Base-by-base conservation (phyloP, 2,113 vertebrate species). In the Chaenogobius annularis region DNA sequence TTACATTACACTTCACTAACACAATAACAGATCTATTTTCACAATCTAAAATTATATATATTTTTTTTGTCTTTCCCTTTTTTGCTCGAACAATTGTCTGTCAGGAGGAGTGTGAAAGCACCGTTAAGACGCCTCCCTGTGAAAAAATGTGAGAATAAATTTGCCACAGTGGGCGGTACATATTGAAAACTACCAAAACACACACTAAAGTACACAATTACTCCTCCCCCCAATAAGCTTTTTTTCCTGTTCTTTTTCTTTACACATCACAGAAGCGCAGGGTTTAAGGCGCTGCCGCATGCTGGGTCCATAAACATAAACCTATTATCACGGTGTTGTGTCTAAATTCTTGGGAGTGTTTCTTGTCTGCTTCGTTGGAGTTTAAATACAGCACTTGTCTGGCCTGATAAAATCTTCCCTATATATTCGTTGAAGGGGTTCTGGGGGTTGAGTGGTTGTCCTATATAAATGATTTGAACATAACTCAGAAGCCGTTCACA, bases 221-320 rank as follows among this genome's bases (percentile, higher is more conserved):
- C 11, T 72, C 44, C 46, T 58, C 48, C 79, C 70, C 56, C 47
- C 58, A 6, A 46, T 23, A 19, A 73, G 61, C 72, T 44, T 81
- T 86, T 77, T 70, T 83, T 77, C 75, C 68, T 83, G 77, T 75
- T 67, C 83, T 76, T 58, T 46, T 64, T 83, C 83, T 85, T 89
- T 79, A 70, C 75, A 82, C 84, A 88, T 79, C 81, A 81, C 70
- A 63, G 22, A 72, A 68, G 80, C 76, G 77, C 66, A 68, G 78
- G 90, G 89, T 90, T 91, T 91, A 82, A 86, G 50, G 66, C 82
- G 87, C 83, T 85, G 73, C 83, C 78, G 74, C 80, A 76, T 78
- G 69, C 83, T 58, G 59, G 69, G 62, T 61, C 63, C 65, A 54
- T 61, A 43, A 61, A 74, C 48, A 78, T 83, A 84, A 86, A 86